phyloP scores from a whole-genome alignment of 2,888 invertebrate species.

The Athripsodes cinereus region DNA sequence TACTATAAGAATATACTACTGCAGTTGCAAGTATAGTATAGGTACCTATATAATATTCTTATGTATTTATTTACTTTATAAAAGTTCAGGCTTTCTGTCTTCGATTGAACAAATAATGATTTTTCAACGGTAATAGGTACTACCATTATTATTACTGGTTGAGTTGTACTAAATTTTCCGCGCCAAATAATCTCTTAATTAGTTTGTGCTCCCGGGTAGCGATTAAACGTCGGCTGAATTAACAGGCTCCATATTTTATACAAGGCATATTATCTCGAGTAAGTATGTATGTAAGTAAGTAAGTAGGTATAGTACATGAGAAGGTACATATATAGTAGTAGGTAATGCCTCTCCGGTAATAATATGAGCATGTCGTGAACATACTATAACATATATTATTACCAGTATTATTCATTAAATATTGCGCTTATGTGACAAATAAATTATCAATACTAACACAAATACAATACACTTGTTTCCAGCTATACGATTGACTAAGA shows the following conservation, averaged over 20 bases:
- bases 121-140: slow-evolving; percentile 15
- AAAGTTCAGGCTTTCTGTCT: background rate
- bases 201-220: slow-evolving; percentile 21
- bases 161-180: slow-evolving; percentile 27
- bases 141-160: slow-evolving; percentile 18
- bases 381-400: slow-evolving; percentile 14
- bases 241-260: slow-evolving; percentile 15
- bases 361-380: slow-evolving; percentile 9
- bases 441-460: background rate
- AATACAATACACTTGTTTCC: too few species aligned
- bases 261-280: slow-evolving; percentile 4
- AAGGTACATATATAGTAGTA: background rate
- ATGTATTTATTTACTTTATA: too few species aligned
- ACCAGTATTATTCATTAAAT: slow-evolving; percentile 10
- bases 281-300: too few species aligned
- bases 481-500: too few species aligned
- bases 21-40: too few species aligned
- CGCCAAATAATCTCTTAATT: slow-evolving; percentile 28
- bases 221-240: slow-evolving; percentile 15
- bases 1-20: too few species aligned
- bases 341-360: background rate
- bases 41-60: too few species aligned
- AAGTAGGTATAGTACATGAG: too few species aligned
- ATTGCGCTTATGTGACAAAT: slow-evolving; percentile 1
- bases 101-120: slow-evolving; percentile 19